Evolutionary conservation across 2,888 invertebrate genomes (phyloP).

Genomic region (Rhingia campestris): DNA sequence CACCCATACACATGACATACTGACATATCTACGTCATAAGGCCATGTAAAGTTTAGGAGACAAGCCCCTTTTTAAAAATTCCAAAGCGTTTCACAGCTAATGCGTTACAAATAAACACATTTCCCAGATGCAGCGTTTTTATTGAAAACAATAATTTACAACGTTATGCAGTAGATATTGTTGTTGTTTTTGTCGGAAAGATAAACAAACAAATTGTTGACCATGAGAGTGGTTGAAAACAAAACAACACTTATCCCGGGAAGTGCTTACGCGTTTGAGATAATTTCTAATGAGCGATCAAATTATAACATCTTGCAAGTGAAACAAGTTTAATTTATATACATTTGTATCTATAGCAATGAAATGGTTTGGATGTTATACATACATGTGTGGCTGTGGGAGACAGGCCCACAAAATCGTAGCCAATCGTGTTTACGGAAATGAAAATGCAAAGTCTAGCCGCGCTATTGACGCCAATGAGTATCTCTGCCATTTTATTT

Average conservation of each 20-base stretch:
- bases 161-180: neutral
- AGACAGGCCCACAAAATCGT: conserved; percentile 57
- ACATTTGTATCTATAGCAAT: neutral
- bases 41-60: neutral
- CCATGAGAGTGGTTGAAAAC: conserved; percentile 3
- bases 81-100: neutral
- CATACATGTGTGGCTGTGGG: conserved; percentile 1
- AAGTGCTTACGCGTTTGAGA: neutral
- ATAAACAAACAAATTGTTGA: conserved; percentile 15
- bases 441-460: conserved; percentile 49
- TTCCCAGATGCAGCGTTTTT: neutral
- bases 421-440: conserved; percentile 71
- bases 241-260: conserved; percentile 17
- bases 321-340: neutral
- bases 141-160: conserved; percentile 23
- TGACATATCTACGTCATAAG: neutral
- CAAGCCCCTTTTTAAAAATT: conserved; percentile 6
- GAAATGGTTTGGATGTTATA: neutral
- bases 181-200: neutral
- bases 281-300: neutral
- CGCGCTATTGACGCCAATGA: conserved; percentile 32
- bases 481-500: neutral
- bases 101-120: conserved; percentile 52
- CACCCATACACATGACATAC: neutral
- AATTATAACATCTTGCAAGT: neutral